Conservation (phyloP, 2,113 vertebrate genomes). For the Progne subis region DNA sequence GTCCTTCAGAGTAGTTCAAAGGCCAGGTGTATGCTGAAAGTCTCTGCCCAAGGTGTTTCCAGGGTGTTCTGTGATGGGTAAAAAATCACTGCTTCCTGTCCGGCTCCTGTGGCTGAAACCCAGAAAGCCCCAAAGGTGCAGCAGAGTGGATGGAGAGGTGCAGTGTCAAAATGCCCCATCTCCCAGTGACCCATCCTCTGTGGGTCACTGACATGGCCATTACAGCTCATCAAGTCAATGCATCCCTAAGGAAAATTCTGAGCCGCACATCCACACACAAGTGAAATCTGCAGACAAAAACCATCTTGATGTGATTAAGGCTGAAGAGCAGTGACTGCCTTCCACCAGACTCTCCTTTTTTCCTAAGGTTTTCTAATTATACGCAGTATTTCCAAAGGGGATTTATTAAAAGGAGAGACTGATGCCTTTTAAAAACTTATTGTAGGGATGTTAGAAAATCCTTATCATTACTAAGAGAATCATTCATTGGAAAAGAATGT, state of each 20-base stretch:
- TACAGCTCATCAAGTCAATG: neutral
- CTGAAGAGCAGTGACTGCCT: neutral
- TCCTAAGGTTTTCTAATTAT: neutral
- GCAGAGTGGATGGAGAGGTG: neutral
- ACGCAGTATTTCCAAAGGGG: neutral
- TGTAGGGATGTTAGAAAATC: neutral
- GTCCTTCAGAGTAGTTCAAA: neutral
- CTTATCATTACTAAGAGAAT: neutral
- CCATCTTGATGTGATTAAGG: neutral
- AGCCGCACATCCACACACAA: neutral
- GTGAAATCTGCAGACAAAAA: neutral
- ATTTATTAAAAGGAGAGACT: neutral
- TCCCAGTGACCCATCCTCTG: rapidly evolving
- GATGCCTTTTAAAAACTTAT: neutral
- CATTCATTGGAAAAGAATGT: neutral
- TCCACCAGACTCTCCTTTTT: neutral
- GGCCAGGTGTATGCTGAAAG: neutral
- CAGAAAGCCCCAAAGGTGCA: neutral
- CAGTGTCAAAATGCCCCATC: neutral
- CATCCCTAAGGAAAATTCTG: neutral
- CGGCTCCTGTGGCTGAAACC: neutral
- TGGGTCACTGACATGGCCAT: neutral
- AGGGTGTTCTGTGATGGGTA: neutral
- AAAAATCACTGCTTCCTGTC: neutral
- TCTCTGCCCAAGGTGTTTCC: neutral